These are phyloP conservation scores for Misgurnus anguillicaudatus DNA, from an alignment of 2,113 vertebrate species.

Conservation along the genomic window DNA sequence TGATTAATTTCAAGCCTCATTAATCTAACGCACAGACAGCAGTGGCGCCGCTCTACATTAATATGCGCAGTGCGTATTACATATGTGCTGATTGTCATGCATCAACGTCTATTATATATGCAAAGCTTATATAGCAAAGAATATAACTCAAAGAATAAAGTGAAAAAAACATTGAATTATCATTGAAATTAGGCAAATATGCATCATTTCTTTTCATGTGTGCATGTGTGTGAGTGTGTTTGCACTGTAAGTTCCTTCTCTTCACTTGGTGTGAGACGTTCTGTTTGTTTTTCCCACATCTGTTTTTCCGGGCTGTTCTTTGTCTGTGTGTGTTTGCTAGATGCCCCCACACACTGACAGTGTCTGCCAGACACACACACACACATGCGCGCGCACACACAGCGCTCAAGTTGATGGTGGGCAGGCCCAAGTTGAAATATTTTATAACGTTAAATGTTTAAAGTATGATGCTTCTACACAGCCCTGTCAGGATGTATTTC, in stretches of 20 bases:
- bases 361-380: conserved; percentile 50
- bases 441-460: conserved; percentile 25
- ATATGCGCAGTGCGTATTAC: conserved; percentile 33
- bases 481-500: not conserved
- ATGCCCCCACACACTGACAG: conserved; percentile 65
- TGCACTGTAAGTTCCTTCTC: conserved; percentile 72
- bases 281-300: conserved; percentile 99
- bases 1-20: conserved; percentile 41
- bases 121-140: not conserved
- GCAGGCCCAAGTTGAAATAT: conserved; percentile 31
- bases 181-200: not conserved
- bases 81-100: conserved; percentile 30
- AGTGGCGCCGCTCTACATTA: conserved; percentile 35
- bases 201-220: conserved; percentile 54
- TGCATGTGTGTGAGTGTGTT: conserved; percentile 58
- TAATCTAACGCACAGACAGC: conserved; percentile 30
- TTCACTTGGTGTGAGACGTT: conserved; percentile 65
- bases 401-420: conserved; percentile 14
- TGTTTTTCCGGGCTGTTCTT: conserved; percentile 82
- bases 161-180: not conserved
- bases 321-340: conserved; percentile 82
- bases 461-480: not conserved
- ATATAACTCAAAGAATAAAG: not conserved
- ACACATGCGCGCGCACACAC: conserved; percentile 48
- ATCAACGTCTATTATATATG: conserved; percentile 13